These are phyloP conservation scores for Flabesymbios commensalis DNA, from an alignment of 2,888 invertebrate genomes.

Conservation along the genomic window DNA sequence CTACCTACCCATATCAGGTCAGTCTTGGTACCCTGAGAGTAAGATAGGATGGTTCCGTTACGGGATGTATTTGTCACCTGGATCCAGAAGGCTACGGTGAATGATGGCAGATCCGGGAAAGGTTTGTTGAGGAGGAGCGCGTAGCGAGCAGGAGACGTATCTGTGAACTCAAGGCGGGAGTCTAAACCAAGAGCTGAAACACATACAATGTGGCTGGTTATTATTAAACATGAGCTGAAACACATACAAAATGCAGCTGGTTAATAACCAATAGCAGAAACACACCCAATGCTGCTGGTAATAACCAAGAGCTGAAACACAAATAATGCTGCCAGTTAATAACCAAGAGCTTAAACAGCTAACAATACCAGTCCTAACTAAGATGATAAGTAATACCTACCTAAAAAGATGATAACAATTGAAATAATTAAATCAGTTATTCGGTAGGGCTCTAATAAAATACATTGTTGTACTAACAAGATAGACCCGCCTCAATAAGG, in stretches of 20 bases:
- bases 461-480: too few relatives aligned
- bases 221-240: not conserved
- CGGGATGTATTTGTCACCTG: slow-evolving; percentile 38
- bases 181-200: slow-evolving; percentile 32
- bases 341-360: too few relatives aligned
- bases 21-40: slow-evolving; percentile 26
- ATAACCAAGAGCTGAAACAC: too few relatives aligned
- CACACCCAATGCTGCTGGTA: too few relatives aligned
- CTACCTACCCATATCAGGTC: slow-evolving; percentile 45
- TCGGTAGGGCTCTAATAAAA: too few relatives aligned
- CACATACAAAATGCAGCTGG: not conserved
- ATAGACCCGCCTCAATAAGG: too few relatives aligned
- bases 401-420: too few relatives aligned
- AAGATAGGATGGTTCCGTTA: slow-evolving; percentile 33
- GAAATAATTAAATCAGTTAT: too few relatives aligned
- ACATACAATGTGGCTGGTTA: not conserved
- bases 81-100: slow-evolving; percentile 58
- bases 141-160: slow-evolving; percentile 24
- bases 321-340: too few relatives aligned
- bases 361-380: too few relatives aligned
- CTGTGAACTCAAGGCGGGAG: slow-evolving; percentile 32
- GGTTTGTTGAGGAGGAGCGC: slow-evolving; percentile 51
- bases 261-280: not conserved
- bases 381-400: too few relatives aligned
- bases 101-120: slow-evolving; percentile 49